Evolutionary conservation across 2,797 vertebrate species (phyloP), one percentile per base, ranked within the genome.

Genomic region (Schizopygopsis malacanthus): DNA sequence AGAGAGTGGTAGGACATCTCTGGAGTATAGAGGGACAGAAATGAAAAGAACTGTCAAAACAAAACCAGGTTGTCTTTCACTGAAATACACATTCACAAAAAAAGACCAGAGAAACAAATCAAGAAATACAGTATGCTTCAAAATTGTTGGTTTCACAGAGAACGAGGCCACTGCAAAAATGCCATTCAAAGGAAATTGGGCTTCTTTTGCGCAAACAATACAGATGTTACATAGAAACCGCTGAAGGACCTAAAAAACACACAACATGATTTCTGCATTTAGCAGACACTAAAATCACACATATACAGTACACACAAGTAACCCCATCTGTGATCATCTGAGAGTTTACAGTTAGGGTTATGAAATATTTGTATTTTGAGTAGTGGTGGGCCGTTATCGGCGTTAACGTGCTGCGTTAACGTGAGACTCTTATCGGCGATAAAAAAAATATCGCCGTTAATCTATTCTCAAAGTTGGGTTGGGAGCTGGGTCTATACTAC

Each of bases 1-100:
- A 43, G 76, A 79, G 83, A 69, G 50, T 70, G 39, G 39, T 79
- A 45, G 63, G 83, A 79, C 41, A 69, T 43, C 39, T 72, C 52
- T 85, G 41, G 52, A 72, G 77, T 79, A 39, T 79, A 69, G 50
- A n/a, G 25, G 77, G 76, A 85, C 65, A 15, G 39, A 79, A 72
- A 79, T 54, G 18, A 72, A 85, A 85, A 61, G 25, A 43, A 85
- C 83, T 71, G 39, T 79, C 83, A 79, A 52, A 85, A 79, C 65
- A 79, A 79, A 85, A 69, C 41, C 63, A 54, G 39, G 52, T 56
- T 56, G n/a, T 78, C 71, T 56, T 25, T 37, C 47, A 47, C 59
- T 77, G 80, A 86, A 86, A 83, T 67, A 47, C 52, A 54, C 72
- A 77, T 78, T 54, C 50, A 33, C 61, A 78, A 39, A 79, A 79